Base-by-base conservation (phyloP, 1,140 invertebrate species). In the Conus betulinus region DNA sequence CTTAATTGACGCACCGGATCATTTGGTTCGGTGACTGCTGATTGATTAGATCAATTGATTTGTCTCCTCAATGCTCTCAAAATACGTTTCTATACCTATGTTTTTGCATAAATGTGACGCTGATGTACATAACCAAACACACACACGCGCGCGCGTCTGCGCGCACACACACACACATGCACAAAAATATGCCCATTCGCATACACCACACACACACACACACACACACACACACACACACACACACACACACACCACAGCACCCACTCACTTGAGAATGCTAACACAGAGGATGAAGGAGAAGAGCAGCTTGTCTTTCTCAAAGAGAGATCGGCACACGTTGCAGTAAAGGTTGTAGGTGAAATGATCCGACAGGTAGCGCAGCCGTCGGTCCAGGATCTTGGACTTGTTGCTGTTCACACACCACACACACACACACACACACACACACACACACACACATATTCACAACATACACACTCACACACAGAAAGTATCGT, bases 321-420 rank as follows among this genome's bases (percentile, higher is more conserved):
- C 95, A 91, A 95, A 95, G 76, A 95, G 91, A 71, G 95, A 95
- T 11, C 95, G 92, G 88, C 94, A 94, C 27, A 95, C 93, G 92
- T 95, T 95, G 90, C 92, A 93, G 90, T 93, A 93, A 25, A 93
- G 88, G 90, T 92, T 93, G 90, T 94, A 95, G 74, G 94, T 94
- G 91, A 96, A 96, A 89, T 96, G 94, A 88, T 95, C 95, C 74
- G 94, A 94, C 57, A 95, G 91, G 89, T 95, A 95, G 53, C 93
- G 92, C 60, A 95, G 91, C 17, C 94, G 90, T 60, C 91, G 91
- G 81, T 94, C 93, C 78, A 94, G 88, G 71, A 94, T 93, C 90
- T 93, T 94, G 1, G 93, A 93, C 89, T 95, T 95, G 88, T 94
- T 93, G 87, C 89, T 90, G 87, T n/a, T 7, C 11, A 71, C 67